Conservation (phyloP, 2,797 vertebrate species). For the Lutjanus campechanus region DNA sequence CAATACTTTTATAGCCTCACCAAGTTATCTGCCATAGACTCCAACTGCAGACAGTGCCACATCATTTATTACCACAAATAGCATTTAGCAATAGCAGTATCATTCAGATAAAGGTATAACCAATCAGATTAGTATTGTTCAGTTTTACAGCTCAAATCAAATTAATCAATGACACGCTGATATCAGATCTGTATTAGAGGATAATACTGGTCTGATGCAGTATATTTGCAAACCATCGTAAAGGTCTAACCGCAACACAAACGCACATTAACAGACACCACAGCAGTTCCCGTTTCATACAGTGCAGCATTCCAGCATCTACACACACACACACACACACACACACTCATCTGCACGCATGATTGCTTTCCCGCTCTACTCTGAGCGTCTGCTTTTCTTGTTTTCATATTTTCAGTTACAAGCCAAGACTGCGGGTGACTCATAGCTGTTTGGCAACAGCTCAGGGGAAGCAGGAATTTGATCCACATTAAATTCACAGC, state of each 20-base stretch:
- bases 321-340: neutral
- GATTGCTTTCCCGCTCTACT: slow-evolving; percentile 35
- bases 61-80: too few relatives aligned
- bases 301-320: neutral
- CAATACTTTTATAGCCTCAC: too few relatives aligned
- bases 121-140: neutral
- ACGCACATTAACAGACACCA: neutral
- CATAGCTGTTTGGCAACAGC: slow-evolving; percentile 58
- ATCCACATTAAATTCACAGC: slow-evolving; percentile 36
- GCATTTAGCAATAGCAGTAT: too few relatives aligned
- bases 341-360: slow-evolving; percentile 10
- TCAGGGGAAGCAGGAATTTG: slow-evolving; percentile 46
- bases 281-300: neutral
- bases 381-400: slow-evolving; percentile 56
- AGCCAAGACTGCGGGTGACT: slow-evolving; percentile 56
- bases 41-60: too few relatives aligned
- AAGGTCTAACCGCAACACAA: neutral
- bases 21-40: too few relatives aligned
- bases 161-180: neutral
- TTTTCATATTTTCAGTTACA: slow-evolving; percentile 53
- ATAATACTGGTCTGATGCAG: neutral
- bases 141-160: neutral
- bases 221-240: neutral
- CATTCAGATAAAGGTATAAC: too few relatives aligned
- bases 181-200: neutral